Evolutionary conservation across 2,888 invertebrate genomes (phyloP).

Genomic region (Microctonus brassicae): DNA sequence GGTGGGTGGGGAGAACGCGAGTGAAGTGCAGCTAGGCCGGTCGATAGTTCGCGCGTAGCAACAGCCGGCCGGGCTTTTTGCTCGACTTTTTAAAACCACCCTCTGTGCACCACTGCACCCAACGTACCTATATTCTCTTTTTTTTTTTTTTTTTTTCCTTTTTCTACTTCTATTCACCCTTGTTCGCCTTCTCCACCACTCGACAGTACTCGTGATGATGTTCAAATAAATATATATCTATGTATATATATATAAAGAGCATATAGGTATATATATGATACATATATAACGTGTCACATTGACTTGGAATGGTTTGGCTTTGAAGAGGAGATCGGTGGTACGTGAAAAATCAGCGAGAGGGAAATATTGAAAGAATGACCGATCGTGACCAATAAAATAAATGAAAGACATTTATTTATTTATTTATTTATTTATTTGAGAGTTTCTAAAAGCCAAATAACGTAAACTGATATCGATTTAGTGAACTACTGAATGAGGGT

Average conservation of each 20-base stretch:
- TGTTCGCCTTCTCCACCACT: constrained; percentile 24
- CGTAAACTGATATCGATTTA: background rate
- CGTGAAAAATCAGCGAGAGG: constrained; percentile 28
- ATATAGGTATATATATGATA: background rate
- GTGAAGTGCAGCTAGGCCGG: constrained; percentile 48
- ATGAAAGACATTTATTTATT: too few species aligned
- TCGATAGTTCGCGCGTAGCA: constrained; percentile 63
- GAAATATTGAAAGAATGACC: constrained; percentile 19
- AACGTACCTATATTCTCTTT: constrained; percentile 9
- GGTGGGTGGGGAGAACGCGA: constrained; percentile 28
- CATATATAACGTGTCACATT: background rate
- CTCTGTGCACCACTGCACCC: constrained; percentile 42
- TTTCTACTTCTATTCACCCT: constrained; percentile 34
- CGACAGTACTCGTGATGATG: background rate
- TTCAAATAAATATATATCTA: background rate
- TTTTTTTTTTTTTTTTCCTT: background rate
- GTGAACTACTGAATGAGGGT: background rate
- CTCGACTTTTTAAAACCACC: constrained; percentile 55
- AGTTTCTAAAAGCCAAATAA: background rate
- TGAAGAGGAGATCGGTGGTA: background rate
- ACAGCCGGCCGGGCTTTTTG: constrained; percentile 58
- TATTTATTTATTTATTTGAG: too few species aligned
- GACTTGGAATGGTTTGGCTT: background rate
- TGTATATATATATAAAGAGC: background rate
- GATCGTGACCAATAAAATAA: constrained; percentile 13